A percentile compares a stretch with the other conserved stretches of the same genome.
Conservation (phyloP, 2,797 vertebrate genomes). For the Pseudochaenichthys georgianus region DNA sequence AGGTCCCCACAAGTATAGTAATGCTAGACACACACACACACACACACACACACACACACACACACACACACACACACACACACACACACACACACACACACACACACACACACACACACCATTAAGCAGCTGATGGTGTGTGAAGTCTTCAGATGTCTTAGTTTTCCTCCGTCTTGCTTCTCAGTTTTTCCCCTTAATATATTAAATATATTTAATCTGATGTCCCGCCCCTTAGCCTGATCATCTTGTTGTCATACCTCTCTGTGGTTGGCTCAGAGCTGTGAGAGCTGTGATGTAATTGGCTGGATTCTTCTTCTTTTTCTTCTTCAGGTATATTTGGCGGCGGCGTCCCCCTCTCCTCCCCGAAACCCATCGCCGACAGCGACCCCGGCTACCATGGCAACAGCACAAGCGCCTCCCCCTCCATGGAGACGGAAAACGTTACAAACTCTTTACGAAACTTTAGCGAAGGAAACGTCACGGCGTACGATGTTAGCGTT, state of each 20-base stretch:
- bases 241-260: background rate
- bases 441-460: fast-evolving
- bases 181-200: no score
- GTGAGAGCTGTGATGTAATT: background rate
- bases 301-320: background rate
- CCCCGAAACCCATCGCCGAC: slow-evolving; percentile 42
- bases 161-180: no score
- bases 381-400: slow-evolving; percentile 36
- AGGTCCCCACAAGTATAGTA: no score
- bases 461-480: fast-evolving
- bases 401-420: slow-evolving; percentile 63
- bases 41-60: background rate
- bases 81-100: slow-evolving; percentile 1
- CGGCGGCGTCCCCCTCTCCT: slow-evolving; percentile 45
- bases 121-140: background rate
- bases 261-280: background rate
- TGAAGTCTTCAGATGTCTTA: background rate
- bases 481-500: background rate
- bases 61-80: background rate
- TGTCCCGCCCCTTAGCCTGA: no score
- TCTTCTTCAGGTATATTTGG: slow-evolving; percentile 64
- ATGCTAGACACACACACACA: slow-evolving; percentile 1
- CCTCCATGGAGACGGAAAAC: background rate
- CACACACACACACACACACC: background rate
- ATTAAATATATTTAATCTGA: background rate